phyloP scores from a whole-genome alignment of 2,797 vertebrate species.

The Miopithecus talapoin region DNA sequence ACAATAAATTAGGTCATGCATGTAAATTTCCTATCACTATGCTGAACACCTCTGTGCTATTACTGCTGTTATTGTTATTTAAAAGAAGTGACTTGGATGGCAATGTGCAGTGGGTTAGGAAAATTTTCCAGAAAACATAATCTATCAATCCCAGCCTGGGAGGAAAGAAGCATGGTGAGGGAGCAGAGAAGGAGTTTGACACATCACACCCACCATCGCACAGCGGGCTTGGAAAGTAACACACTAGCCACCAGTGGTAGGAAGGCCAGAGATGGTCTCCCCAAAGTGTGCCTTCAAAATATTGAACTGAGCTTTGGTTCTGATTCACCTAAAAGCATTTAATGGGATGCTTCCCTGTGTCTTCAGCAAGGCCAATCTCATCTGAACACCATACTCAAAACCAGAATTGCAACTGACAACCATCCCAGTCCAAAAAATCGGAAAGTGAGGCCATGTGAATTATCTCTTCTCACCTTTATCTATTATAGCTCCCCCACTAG shows the following conservation, averaged over 20 bases:
- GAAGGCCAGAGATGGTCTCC: not conserved
- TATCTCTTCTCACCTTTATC: not conserved
- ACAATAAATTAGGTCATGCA: not conserved
- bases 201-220: constrained; percentile 43
- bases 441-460: not conserved
- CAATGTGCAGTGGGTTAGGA: not conserved
- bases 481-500: fast-evolving
- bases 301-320: not conserved
- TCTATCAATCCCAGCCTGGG: constrained; percentile 55
- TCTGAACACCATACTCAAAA: not conserved
- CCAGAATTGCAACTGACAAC: not conserved
- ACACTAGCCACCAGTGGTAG: not conserved
- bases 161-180: constrained; percentile 17
- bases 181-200: constrained; percentile 35
- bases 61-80: not conserved
- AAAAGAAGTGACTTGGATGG: not conserved
- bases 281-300: not conserved
- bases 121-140: constrained; percentile 29
- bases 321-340: not conserved
- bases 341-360: not conserved
- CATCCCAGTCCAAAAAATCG: not conserved
- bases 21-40: not conserved
- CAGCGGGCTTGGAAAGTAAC: constrained; percentile 7
- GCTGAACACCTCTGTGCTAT: not conserved
- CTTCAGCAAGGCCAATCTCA: not conserved